A percentile compares a stretch with the other conserved stretches of the same genome.
phyloP scores from a whole-genome alignment of 2,113 vertebrate genomes.

The Centropus bengalensis region DNA sequence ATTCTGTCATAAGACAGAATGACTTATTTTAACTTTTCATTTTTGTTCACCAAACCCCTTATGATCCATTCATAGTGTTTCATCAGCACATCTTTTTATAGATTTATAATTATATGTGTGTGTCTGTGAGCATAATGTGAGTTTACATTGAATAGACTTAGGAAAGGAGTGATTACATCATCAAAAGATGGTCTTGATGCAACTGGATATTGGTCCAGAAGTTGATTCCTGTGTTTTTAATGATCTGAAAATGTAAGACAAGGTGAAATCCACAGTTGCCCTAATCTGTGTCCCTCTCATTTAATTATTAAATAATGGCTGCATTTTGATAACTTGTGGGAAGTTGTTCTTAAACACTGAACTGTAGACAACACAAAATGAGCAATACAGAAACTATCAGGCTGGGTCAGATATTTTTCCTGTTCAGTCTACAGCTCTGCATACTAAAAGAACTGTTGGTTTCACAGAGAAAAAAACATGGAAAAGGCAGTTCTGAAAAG shows the following conservation, averaged over 20 bases:
- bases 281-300: slow-evolving; percentile 10
- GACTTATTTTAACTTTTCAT: slow-evolving; percentile 12
- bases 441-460: not conserved
- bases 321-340: not conserved
- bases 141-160: slow-evolving; percentile 32
- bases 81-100: slow-evolving; percentile 32
- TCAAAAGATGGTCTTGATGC: slow-evolving; percentile 19
- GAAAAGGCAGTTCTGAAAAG: not conserved
- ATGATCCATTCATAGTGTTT: slow-evolving; percentile 39
- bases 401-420: not conserved
- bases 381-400: not conserved
- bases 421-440: not conserved
- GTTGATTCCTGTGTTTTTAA: slow-evolving; percentile 17
- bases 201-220: slow-evolving; percentile 20
- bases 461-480: not conserved
- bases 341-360: not conserved
- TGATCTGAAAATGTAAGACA: slow-evolving; percentile 34
- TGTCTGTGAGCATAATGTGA: not conserved
- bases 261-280: slow-evolving; percentile 34
- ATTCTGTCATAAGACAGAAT: slow-evolving; percentile 30
- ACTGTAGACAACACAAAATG: not conserved
- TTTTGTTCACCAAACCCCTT: slow-evolving; percentile 49
- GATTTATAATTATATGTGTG: not conserved
- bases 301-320: slow-evolving; percentile 36
- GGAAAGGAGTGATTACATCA: slow-evolving; percentile 21